A percentile compares a stretch with the other conserved stretches of the same genome.
These are phyloP conservation scores for Eilema sororculum DNA, from an alignment of 2,888 invertebrate species.

Conservation along the genomic window DNA sequence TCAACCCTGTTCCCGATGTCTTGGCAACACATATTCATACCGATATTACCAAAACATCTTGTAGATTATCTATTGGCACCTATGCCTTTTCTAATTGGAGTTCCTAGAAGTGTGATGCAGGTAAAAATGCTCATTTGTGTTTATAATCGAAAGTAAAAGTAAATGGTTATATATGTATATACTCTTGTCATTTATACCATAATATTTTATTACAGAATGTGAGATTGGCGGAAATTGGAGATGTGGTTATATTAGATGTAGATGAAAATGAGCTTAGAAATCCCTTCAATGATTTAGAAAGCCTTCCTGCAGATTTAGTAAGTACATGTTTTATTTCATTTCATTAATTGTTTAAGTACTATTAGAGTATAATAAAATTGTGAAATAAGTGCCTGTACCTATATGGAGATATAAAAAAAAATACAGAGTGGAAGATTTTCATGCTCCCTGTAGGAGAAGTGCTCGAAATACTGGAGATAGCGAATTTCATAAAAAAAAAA, in stretches of 20 bases:
- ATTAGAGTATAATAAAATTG: too few species aligned
- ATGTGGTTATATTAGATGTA: slow-evolving; percentile 97
- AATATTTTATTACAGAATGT: slow-evolving; percentile 88
- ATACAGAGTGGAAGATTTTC: too few species aligned
- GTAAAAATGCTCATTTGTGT: slow-evolving; percentile 70
- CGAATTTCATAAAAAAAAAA: too few species aligned
- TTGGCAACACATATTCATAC: slow-evolving; percentile 99
- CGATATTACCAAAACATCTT: slow-evolving; percentile 95
- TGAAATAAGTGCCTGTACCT: too few species aligned
- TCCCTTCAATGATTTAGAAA: slow-evolving; percentile 96
- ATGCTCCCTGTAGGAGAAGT: too few species aligned
- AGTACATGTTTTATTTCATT: slow-evolving; percentile 52
- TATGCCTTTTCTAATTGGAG: slow-evolving; percentile 99
- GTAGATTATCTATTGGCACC: slow-evolving; percentile 97
- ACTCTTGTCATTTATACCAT: not conserved
- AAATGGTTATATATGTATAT: not conserved
- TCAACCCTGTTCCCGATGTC: slow-evolving; percentile 98
- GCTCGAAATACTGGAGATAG: too few species aligned
- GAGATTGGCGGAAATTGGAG: slow-evolving; percentile 94
- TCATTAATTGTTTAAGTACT: not conserved
- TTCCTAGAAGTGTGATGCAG: slow-evolving; percentile 94
- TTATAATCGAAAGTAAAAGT: not conserved
- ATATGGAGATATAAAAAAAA: too few species aligned
- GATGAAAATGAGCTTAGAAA: slow-evolving; percentile 95
- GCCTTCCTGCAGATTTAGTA: slow-evolving; percentile 96